Conservation (phyloP, 2,888 invertebrate species). For the Hemicrepidius hirtus region DNA sequence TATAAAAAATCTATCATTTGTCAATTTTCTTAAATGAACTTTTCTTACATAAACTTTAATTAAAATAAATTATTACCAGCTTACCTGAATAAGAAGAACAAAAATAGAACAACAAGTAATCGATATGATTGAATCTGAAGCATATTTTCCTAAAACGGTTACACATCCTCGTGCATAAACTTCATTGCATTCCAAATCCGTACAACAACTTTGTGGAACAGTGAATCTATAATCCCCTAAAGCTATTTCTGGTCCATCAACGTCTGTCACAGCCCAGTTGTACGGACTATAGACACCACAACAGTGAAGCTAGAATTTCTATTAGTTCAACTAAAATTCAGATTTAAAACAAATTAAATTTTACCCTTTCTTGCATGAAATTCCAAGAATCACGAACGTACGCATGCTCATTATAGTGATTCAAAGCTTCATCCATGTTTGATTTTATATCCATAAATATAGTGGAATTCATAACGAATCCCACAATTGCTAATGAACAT, state of each 20-base stretch:
- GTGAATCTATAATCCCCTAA: neutral
- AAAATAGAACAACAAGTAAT: neutral
- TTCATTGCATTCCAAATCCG: neutral
- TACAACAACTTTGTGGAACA: slow-evolving; percentile 19
- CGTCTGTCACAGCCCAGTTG: neutral
- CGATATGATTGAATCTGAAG: neutral
- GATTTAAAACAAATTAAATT: neutral
- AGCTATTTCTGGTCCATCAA: neutral
- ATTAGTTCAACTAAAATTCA: neutral
- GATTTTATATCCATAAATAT: neutral
- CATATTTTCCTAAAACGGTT: neutral
- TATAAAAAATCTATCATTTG: too few relatives aligned
- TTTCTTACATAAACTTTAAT: too few relatives aligned
- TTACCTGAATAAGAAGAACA: slow-evolving; percentile 4
- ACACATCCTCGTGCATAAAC: slow-evolving; percentile 1
- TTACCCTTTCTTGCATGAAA: slow-evolving; percentile 3
- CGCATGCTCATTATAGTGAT: neutral
- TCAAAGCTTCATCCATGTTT: neutral
- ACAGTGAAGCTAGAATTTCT: neutral
- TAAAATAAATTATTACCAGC: too few relatives aligned
- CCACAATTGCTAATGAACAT: neutral
- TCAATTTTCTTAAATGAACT: too few relatives aligned
- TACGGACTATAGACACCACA: slow-evolving; percentile 2
- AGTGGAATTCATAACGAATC: neutral
- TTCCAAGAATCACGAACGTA: neutral